A percentile compares a stretch with the other conserved stretches of the same genome.
phyloP scores from a whole-genome alignment of 2,113 vertebrate species.

The Triplophysa siluroides region DNA sequence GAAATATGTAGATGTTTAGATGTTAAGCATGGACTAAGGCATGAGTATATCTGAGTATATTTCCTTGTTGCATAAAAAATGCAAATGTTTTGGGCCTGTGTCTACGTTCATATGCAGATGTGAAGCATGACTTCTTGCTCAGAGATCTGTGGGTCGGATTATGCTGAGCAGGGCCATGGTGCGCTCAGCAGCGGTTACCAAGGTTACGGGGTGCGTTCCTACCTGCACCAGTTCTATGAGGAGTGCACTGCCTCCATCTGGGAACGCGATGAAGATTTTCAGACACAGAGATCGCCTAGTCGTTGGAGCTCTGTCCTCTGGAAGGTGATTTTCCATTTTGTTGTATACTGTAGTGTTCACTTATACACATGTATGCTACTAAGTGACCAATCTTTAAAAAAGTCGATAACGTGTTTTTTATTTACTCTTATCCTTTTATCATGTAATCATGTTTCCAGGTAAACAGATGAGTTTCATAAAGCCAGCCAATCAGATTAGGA shows the following conservation, averaged over 20 bases:
- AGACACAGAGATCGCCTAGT: conserved; percentile 96
- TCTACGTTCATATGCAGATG: conserved; percentile 64
- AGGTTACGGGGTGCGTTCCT: conserved; percentile 96
- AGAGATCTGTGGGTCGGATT: conserved; percentile 83
- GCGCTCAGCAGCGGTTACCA: conserved; percentile 74
- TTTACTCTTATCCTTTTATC: too few relatives aligned
- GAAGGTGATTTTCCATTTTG: conserved; percentile 80
- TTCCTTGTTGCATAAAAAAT: background rate
- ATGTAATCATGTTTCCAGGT: too few relatives aligned
- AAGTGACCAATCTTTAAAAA: too few relatives aligned
- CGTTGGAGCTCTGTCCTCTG: conserved; percentile 96
- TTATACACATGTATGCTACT: too few relatives aligned
- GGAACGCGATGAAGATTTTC: conserved; percentile 97
- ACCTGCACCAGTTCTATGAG: conserved; percentile 98
- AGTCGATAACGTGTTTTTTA: too few relatives aligned
- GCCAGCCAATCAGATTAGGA: too few relatives aligned
- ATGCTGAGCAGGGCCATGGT: conserved; percentile 72
- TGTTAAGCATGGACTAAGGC: too few relatives aligned
- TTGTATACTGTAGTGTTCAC: too few relatives aligned
- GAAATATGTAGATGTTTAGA: too few relatives aligned
- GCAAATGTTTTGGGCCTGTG: conserved; percentile 2
- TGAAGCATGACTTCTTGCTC: conserved; percentile 92
- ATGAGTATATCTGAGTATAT: background rate
- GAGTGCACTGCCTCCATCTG: conserved; percentile 98
- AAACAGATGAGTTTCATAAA: too few relatives aligned